Percentiles rank a stretch among this genome's conserved stretches.
Conservation (phyloP, 1,140 invertebrate genomes). For the Plectrocnemia conspersa region DNA sequence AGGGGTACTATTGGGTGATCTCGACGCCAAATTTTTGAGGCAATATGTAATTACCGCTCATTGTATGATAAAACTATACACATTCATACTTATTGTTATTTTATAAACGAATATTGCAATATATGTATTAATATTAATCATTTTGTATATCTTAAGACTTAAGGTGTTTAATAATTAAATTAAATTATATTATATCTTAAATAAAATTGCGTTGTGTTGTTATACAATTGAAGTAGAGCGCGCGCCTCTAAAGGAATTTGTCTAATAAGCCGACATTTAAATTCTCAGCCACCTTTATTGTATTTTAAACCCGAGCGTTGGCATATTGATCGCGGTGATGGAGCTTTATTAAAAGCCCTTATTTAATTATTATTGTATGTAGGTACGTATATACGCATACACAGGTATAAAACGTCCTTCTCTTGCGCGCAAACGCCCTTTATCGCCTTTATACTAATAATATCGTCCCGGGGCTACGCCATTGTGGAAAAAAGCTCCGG, state of each 20-base stretch:
- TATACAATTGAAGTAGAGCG: too few relatives aligned
- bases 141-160: too few relatives aligned
- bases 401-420: neutral
- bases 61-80: too few relatives aligned
- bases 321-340: constrained; percentile 2
- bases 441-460: neutral
- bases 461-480: neutral
- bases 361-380: constrained; percentile 11
- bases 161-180: too few relatives aligned
- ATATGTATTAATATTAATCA: too few relatives aligned
- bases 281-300: neutral
- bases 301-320: neutral
- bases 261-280: neutral
- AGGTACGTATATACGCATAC: too few relatives aligned
- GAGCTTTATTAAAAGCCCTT: constrained; percentile 9
- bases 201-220: too few relatives aligned
- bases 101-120: too few relatives aligned
- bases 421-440: constrained; percentile 1
- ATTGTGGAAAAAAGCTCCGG: neutral
- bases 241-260: too few relatives aligned
- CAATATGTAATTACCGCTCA: too few relatives aligned
- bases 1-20: neutral
- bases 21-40: neutral
- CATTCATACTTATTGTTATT: too few relatives aligned
- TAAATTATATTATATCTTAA: too few relatives aligned